These are phyloP conservation scores for Oscheius sp. DNA, from an alignment of 2,888 invertebrate genomes.

Conservation along the genomic window DNA sequence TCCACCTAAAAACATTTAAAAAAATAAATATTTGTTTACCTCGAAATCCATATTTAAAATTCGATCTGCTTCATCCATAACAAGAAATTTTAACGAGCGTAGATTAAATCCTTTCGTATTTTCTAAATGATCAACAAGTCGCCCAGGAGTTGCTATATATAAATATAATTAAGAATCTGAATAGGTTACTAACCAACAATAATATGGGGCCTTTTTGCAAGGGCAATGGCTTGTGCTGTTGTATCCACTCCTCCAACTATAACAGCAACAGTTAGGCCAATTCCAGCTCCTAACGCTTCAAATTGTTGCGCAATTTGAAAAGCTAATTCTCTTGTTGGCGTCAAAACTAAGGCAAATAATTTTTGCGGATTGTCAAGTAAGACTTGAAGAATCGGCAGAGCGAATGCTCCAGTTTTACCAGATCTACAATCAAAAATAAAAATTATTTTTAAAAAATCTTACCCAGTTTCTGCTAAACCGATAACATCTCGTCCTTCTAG, in stretches of 20 bases:
- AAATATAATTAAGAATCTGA: constrained; percentile 23
- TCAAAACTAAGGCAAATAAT: constrained; percentile 89
- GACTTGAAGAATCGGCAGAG: constrained; percentile 90
- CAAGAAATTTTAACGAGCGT: constrained; percentile 81
- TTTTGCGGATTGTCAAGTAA: constrained; percentile 89
- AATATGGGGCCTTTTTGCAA: constrained; percentile 95
- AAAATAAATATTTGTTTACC: constrained; percentile 67
- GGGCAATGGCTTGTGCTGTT: constrained; percentile 87
- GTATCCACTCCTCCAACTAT: constrained; percentile 99
- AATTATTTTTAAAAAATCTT: background rate
- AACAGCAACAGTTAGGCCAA: constrained; percentile 91
- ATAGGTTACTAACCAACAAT: constrained; percentile 78
- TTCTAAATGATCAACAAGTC: constrained; percentile 80
- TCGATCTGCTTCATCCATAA: constrained; percentile 99
- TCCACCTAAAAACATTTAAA: constrained; percentile 75
- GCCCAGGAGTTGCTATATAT: constrained; percentile 78
- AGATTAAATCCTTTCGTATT: constrained; percentile 97
- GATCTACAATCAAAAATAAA: too few species aligned
- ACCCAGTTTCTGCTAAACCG: constrained; percentile 83
- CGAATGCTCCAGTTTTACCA: constrained; percentile 97
- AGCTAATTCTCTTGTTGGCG: constrained; percentile 96
- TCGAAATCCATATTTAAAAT: constrained; percentile 99
- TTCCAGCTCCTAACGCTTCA: constrained; percentile 86
- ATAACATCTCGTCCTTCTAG: constrained; percentile 85
- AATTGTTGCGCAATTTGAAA: constrained; percentile 98